These are phyloP conservation scores for Bibio marci DNA, from an alignment of 2,888 invertebrate species.

Conservation along the genomic window DNA sequence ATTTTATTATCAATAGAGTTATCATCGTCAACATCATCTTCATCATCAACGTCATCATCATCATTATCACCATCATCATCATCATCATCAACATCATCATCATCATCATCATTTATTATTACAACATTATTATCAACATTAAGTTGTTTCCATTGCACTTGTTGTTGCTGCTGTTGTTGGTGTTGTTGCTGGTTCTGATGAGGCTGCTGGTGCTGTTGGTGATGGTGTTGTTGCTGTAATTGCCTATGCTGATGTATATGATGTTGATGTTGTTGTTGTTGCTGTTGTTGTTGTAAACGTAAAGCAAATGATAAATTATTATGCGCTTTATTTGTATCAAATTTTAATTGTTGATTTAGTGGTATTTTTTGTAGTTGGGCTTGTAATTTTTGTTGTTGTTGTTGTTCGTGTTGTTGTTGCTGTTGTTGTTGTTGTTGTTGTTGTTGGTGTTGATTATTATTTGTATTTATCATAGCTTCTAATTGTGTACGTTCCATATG, in stretches of 20 bases:
- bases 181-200: too few species aligned
- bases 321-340: too few species aligned
- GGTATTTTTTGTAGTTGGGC: too few species aligned
- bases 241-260: too few species aligned
- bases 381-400: background rate
- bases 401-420: too few species aligned
- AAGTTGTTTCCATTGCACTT: too few species aligned
- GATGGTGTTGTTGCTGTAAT: too few species aligned
- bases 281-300: background rate
- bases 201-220: too few species aligned
- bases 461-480: background rate
- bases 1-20: background rate
- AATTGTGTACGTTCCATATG: slow-evolving; percentile 2
- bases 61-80: slow-evolving; percentile 1
- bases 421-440: background rate
- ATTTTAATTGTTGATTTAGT: background rate
- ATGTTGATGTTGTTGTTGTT: background rate
- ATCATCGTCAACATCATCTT: background rate
- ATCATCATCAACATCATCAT: slow-evolving; percentile 3
- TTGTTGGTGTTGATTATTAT: background rate
- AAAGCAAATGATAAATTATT: too few species aligned
- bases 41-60: slow-evolving; percentile 1
- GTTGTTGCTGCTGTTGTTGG: too few species aligned
- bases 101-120: background rate
- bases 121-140: background rate